phyloP scores from a whole-genome alignment of 2,113 vertebrate genomes.

The Loxodonta africana region DNA sequence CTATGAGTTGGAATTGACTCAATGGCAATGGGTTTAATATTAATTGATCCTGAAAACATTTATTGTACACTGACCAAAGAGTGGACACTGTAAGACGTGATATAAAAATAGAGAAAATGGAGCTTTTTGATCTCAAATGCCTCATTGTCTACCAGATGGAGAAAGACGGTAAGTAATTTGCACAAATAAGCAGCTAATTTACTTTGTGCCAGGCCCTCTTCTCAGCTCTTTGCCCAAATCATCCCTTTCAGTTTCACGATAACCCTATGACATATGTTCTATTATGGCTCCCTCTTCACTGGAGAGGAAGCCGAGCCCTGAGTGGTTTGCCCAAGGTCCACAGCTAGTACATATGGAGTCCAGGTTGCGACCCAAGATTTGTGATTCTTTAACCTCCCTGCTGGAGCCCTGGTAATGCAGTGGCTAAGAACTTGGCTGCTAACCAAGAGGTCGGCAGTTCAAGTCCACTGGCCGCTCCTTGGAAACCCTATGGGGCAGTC shows the following conservation, averaged over 20 bases:
- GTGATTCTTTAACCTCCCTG: not conserved
- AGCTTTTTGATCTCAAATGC: not conserved
- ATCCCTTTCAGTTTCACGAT: not conserved
- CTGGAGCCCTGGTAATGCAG: no score
- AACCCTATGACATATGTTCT: not conserved
- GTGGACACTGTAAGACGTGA: not conserved
- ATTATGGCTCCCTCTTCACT: not conserved
- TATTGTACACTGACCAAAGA: not conserved
- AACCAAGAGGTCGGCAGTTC: no score
- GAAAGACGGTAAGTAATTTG: not conserved
- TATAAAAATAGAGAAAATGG: not conserved
- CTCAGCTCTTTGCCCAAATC: not conserved
- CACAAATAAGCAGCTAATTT: not conserved
- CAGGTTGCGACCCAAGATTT: not conserved
- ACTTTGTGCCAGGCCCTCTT: not conserved
- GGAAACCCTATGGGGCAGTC: no score
- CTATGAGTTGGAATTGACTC: no score
- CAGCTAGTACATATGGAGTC: not conserved
- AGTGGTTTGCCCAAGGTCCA: not conserved
- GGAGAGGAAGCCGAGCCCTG: not conserved
- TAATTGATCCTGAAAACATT: slow-evolving; percentile 49
- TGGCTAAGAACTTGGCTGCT: no score
- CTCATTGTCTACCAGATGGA: not conserved
- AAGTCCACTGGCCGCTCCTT: no score
- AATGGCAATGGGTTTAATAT: not conserved